Evolutionary conservation across 2,888 invertebrate species (phyloP).

Genomic region (Melanargia galathea): DNA sequence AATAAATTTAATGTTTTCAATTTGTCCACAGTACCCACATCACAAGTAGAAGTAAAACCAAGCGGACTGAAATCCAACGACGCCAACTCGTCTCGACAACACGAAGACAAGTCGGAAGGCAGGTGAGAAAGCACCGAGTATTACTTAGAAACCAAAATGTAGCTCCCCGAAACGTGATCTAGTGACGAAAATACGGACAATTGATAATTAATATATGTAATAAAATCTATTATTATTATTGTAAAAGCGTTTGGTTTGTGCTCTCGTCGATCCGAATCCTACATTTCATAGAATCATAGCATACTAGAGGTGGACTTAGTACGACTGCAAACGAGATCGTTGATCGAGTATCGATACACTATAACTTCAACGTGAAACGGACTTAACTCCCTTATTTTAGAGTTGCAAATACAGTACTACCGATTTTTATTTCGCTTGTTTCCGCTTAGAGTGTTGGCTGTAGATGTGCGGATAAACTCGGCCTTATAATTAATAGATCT

Average conservation of each 20-base stretch:
- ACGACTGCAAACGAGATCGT: too few species aligned
- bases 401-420: too few species aligned
- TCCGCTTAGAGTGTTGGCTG: too few species aligned
- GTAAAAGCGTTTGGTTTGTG: not conserved
- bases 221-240: not conserved
- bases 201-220: not conserved
- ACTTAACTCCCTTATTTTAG: too few species aligned
- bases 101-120: constrained; percentile 26
- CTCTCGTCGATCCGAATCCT: not conserved
- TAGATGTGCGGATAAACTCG: too few species aligned
- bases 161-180: constrained; percentile 20
- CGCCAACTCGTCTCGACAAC: constrained; percentile 24
- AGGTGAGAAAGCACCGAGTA: constrained; percentile 33
- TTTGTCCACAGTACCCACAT: constrained; percentile 23
- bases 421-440: too few species aligned
- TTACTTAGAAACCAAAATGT: constrained; percentile 38
- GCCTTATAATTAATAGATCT: too few species aligned
- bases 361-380: too few species aligned
- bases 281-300: too few species aligned
- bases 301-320: too few species aligned
- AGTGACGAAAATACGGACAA: constrained; percentile 16
- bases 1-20: not conserved
- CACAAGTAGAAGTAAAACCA: constrained; percentile 27
- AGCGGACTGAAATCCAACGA: constrained; percentile 26
- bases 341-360: too few species aligned